A percentile compares a stretch with the other conserved stretches of the same genome.
Conservation (phyloP, 2,113 vertebrate genomes). For the Lepus timidus region DNA sequence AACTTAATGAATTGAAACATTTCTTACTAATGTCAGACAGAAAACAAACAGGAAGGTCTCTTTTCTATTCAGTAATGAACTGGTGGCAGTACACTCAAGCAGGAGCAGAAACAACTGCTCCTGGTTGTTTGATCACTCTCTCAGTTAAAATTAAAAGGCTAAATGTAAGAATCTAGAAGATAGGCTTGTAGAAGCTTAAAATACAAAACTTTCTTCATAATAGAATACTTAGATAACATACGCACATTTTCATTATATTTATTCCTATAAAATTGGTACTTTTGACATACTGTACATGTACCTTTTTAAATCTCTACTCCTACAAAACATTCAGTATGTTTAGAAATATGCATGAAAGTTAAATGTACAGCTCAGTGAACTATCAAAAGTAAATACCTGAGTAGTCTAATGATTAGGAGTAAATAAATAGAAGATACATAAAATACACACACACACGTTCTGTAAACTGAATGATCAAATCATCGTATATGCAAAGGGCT, state of each 20-base stretch:
- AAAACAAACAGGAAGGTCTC: background rate
- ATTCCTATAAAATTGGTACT: background rate
- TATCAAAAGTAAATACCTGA: background rate
- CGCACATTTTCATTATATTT: background rate
- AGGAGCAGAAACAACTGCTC: background rate
- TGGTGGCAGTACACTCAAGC: background rate
- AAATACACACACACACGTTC: too few species aligned
- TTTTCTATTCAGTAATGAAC: background rate
- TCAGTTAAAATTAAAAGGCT: background rate
- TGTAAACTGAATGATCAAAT: too few species aligned
- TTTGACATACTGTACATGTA: background rate
- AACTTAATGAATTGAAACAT: background rate
- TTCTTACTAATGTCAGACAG: background rate
- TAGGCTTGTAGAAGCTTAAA: background rate
- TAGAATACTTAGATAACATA: background rate
- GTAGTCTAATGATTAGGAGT: too few species aligned
- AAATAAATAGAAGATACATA: too few species aligned
- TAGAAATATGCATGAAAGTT: background rate
- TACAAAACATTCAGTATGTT: background rate
- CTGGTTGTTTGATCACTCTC: background rate
- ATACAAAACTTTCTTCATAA: background rate
- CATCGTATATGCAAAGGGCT: too few species aligned
- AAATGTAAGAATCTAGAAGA: background rate
- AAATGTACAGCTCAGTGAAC: background rate
- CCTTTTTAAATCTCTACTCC: background rate